Base-by-base conservation (phyloP, 2,113 vertebrate species). In the Dicaeum eximium region DNA sequence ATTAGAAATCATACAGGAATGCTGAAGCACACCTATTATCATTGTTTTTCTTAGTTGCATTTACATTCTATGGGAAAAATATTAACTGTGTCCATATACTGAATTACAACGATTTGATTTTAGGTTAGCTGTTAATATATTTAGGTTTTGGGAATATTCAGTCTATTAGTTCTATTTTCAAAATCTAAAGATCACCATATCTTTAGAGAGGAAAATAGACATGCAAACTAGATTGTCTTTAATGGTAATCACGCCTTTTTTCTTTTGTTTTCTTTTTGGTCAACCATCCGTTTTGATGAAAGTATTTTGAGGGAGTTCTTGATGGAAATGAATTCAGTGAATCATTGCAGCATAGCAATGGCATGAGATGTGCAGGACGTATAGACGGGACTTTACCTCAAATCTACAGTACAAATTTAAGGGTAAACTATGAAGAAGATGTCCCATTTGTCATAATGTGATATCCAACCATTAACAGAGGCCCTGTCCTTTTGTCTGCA, bases 321-420 rank as follows among this genome's bases (percentile, higher is more conserved):
- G 98, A 98, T 96, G 98, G 98, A 79, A 97, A 97, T 97, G 98
- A 98, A 97, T 98, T 98, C 78, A 98, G 96, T 82, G 98, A 98
- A 70, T 98, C 98, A 92, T 97, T 98, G 44, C 97, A 78, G 51
- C 97, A 81, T 94, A 92, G 98, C 97, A 98, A 98, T 97, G 97
- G 97, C 97, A 96, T 98, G 95, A 97, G 95, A 97, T 96, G 94
- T 96, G 51, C 95, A 96, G 96, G 95, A 97, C 96, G 85, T 88
- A 94, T 96, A 92, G 97, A 98, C 74, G 98, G 98, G 97, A 98
- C 96, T 94, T 97, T 98, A 97, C 97, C 93, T 97, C 98, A 98
- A 96, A 91, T 98, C 97, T 98, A 97, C 98, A 97, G 94, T 97
- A 95, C 97, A 96, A 97, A 95, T 96, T 97, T 98, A 97, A 96